These are phyloP conservation scores for Zygothrica quintamaculata DNA, from an alignment of 2,888 invertebrate species.

Conservation along the genomic window DNA sequence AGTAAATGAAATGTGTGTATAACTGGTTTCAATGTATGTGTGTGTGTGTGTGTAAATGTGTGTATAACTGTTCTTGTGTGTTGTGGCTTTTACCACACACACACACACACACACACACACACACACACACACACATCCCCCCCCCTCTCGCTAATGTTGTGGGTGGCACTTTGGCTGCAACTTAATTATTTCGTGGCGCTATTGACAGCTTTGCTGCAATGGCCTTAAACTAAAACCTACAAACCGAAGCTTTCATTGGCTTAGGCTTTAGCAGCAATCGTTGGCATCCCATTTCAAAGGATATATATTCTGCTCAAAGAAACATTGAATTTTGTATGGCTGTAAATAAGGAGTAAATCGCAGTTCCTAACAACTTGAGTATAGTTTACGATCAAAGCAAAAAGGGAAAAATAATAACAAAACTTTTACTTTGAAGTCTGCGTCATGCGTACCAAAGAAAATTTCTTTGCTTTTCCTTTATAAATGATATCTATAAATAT, in stretches of 20 bases:
- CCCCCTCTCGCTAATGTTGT: constrained; percentile 29
- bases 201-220: constrained; percentile 62
- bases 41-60: constrained; percentile 3
- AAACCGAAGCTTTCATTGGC: constrained; percentile 7
- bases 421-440: not conserved
- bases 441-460: no score
- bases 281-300: constrained; percentile 60
- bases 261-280: constrained; percentile 29
- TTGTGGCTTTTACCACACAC: constrained; percentile 20
- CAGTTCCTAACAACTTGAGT: constrained; percentile 5
- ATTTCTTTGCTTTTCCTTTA: not conserved
- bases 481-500: no score
- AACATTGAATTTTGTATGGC: constrained; percentile 41
- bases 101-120: no score
- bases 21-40: not conserved
- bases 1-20: constrained; percentile 65
- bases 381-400: not conserved
- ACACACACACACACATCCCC: no score
- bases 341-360: constrained; percentile 59
- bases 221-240: constrained; percentile 11
- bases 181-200: constrained; percentile 67
- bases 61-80: constrained; percentile 1
- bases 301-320: constrained; percentile 16
- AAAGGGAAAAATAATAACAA: not conserved
- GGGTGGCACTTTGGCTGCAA: constrained; percentile 33